Evolutionary conservation across 2,888 invertebrate species (phyloP).

Genomic region (Chrysolina oricalcia): DNA sequence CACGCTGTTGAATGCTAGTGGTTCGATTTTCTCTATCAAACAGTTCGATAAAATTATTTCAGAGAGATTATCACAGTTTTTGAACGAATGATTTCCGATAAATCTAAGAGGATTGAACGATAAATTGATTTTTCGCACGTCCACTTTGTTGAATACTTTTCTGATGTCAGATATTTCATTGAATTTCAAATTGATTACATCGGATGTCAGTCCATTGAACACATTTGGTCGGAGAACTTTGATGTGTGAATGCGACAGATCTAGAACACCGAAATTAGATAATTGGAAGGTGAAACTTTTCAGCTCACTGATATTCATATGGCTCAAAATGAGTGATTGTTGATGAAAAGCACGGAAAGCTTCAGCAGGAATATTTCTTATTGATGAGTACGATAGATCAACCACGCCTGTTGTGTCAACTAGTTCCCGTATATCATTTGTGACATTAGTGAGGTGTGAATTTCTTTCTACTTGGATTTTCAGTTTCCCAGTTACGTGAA

Average conservation of each 20-base stretch:
- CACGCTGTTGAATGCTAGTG: constrained; percentile 24
- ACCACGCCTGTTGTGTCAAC: not conserved
- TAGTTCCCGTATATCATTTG: not conserved
- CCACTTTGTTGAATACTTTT: constrained; percentile 4
- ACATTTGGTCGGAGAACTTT: not conserved
- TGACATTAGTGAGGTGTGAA: too few species aligned
- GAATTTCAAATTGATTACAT: not conserved
- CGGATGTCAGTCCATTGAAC: not conserved
- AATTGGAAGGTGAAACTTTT: not conserved
- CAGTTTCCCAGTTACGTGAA: too few species aligned
- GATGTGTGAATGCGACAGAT: constrained; percentile 18
- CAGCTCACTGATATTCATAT: constrained; percentile 24
- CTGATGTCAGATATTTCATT: constrained; percentile 24
- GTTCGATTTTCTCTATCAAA: constrained; percentile 25
- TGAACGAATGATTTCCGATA: constrained; percentile 24
- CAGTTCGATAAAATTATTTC: constrained; percentile 26
- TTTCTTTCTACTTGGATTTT: too few species aligned
- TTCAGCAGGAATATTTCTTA: not conserved
- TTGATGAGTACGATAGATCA: constrained; percentile 20
- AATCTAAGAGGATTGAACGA: constrained; percentile 18
- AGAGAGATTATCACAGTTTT: not conserved
- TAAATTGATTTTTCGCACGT: not conserved
- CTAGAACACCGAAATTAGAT: not conserved
- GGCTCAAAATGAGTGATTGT: constrained; percentile 21
- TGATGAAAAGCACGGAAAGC: not conserved